phyloP scores from a whole-genome alignment of 2,797 vertebrate species.

The Microhierax caerulescens region DNA sequence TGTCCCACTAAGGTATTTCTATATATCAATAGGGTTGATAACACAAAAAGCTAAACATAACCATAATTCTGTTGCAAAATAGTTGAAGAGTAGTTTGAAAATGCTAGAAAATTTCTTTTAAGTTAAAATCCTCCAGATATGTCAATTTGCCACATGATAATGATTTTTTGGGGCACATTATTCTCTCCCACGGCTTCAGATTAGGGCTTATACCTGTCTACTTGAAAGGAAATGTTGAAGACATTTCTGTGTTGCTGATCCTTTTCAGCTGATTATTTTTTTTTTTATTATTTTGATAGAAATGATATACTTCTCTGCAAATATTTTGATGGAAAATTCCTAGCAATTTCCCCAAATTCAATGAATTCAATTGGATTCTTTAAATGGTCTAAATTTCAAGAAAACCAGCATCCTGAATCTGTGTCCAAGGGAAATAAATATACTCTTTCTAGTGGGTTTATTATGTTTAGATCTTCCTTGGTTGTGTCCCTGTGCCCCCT shows the following conservation, averaged over 20 bases:
- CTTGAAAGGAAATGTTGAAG: conserved; percentile 10
- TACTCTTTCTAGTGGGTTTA: not conserved
- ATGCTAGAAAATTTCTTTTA: not conserved
- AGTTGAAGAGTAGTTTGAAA: not conserved
- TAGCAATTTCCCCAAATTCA: not conserved
- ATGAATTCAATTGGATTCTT: not conserved
- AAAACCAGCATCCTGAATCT: not conserved
- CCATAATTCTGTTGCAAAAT: not conserved
- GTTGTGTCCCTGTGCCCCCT: not conserved
- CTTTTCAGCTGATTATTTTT: not conserved
- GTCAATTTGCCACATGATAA: not conserved
- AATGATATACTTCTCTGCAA: not conserved
- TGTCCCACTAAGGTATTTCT: not conserved
- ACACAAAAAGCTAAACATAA: not conserved
- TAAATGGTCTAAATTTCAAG: not conserved
- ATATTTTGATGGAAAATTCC: conserved; percentile 11
- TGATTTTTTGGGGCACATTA: conserved; percentile 11
- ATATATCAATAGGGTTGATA: not conserved
- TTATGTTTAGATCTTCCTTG: not conserved
- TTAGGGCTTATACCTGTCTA: not conserved
- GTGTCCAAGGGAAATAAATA: not conserved
- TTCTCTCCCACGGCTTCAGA: not conserved
- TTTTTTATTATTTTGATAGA: not conserved
- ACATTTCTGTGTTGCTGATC: not conserved
- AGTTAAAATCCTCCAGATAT: not conserved